Conservation (phyloP, 2,113 vertebrate genomes). For the Entelurus aequoreus region DNA sequence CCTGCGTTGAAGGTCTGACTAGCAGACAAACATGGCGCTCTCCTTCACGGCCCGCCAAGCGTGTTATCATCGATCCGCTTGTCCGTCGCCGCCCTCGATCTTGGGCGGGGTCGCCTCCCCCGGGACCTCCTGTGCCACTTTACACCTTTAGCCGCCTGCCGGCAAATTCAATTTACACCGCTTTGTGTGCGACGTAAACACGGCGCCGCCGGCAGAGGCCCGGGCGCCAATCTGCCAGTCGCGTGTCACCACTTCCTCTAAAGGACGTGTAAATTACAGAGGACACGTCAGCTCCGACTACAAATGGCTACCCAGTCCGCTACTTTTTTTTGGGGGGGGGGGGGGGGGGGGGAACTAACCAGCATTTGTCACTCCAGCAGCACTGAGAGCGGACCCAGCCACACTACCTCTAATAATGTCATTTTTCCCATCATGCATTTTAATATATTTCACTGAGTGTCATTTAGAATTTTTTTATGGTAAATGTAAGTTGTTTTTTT, state of each 20-base stretch:
- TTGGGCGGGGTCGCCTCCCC: constrained; percentile 49
- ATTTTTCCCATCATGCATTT: too few species aligned
- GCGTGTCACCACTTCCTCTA: constrained; percentile 34
- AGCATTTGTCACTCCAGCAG: too few species aligned
- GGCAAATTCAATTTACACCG: constrained; percentile 75
- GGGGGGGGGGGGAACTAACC: too few species aligned
- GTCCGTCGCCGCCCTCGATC: constrained; percentile 50
- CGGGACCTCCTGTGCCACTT: constrained; percentile 67
- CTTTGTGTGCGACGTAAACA: constrained; percentile 74
- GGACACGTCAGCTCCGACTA: background rate
- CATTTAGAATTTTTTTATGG: too few species aligned
- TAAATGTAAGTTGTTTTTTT: too few species aligned
- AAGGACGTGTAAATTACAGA: constrained; percentile 58
- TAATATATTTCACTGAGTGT: too few species aligned
- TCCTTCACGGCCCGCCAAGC: constrained; percentile 74
- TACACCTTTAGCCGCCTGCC: constrained; percentile 68
- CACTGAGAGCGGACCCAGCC: too few species aligned
- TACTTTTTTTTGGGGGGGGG: too few species aligned
- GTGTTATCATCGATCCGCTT: constrained; percentile 83
- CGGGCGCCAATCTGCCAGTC: constrained; percentile 54
- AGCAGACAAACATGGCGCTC: constrained; percentile 73
- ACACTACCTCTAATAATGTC: too few species aligned
- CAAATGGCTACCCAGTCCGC: too few species aligned
- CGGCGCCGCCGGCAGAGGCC: constrained; percentile 13
- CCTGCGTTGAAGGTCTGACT: constrained; percentile 53